Conservation (phyloP, 1,140 invertebrate species). For the Zelostemma sp. region DNA sequence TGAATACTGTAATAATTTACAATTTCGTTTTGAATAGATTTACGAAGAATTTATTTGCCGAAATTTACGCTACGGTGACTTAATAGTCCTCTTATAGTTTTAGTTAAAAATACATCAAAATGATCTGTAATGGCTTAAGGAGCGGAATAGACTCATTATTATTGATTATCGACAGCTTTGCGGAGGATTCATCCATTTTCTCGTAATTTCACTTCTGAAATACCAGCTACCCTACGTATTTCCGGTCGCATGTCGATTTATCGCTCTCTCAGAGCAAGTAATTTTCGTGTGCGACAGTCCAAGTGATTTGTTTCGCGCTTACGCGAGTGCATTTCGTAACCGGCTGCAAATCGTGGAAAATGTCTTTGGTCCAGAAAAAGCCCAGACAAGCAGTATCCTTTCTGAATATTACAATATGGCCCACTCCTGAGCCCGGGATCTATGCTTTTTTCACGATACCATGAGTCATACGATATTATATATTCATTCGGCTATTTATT, state of each 20-base stretch:
- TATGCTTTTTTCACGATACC: constrained; percentile 2
- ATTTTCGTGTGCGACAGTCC: constrained; percentile 35
- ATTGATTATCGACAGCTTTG: constrained; percentile 24
- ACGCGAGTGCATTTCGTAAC: constrained; percentile 19
- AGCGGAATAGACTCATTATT: constrained; percentile 26
- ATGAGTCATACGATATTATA: not conserved
- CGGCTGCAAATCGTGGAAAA: constrained; percentile 19
- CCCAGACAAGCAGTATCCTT: not conserved
- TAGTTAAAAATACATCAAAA: constrained; percentile 4
- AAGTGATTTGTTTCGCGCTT: constrained; percentile 39
- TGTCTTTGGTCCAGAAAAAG: constrained; percentile 19
- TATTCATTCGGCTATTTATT: no score
- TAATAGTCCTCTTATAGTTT: no score
- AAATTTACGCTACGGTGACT: no score
- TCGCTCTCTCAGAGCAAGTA: constrained; percentile 28
- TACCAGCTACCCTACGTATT: constrained; percentile 17
- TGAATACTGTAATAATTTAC: no score
- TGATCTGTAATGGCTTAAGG: not conserved
- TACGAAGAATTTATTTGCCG: no score
- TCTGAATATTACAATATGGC: constrained; percentile 22
- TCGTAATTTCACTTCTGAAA: constrained; percentile 23
- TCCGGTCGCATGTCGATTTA: constrained; percentile 24
- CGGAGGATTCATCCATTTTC: constrained; percentile 15
- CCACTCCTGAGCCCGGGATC: not conserved
- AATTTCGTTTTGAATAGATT: no score